Conservation (phyloP, 2,888 invertebrate genomes). For the Pyrrhia umbra region DNA sequence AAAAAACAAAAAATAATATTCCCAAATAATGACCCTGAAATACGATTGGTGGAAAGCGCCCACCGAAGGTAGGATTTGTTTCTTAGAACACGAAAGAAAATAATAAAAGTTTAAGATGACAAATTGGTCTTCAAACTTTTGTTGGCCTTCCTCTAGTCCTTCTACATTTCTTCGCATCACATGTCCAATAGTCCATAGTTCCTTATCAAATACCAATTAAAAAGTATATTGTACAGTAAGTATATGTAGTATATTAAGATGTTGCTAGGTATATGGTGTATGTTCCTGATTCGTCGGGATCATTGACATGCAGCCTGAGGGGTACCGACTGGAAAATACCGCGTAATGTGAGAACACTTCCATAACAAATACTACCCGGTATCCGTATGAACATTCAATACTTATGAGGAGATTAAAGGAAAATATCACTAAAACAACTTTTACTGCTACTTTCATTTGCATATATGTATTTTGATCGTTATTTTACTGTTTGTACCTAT, state of each 20-base stretch:
- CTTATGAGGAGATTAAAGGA: conserved; percentile 49
- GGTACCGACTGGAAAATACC: conserved; percentile 45
- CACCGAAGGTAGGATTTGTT: too few species aligned
- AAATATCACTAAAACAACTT: conserved; percentile 52
- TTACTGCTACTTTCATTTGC: conserved; percentile 57
- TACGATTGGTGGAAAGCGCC: too few species aligned
- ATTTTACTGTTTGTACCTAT: conserved; percentile 40
- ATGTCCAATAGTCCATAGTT: too few species aligned
- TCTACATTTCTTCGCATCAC: too few species aligned
- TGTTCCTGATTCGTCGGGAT: conserved; percentile 14
- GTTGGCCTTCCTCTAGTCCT: too few species aligned
- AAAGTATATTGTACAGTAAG: too few species aligned
- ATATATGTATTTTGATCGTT: conserved; percentile 56
- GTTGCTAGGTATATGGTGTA: not conserved
- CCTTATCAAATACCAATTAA: too few species aligned
- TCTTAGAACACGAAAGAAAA: too few species aligned
- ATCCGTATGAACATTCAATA: conserved; percentile 46
- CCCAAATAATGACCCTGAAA: too few species aligned
- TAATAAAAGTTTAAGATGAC: too few species aligned
- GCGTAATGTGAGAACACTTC: conserved; percentile 54
- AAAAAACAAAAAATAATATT: too few species aligned
- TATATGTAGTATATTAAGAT: conserved; percentile 1
- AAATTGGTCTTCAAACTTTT: too few species aligned
- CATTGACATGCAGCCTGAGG: conserved; percentile 37
- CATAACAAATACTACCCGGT: conserved; percentile 56